A percentile compares a stretch with the other conserved stretches of the same genome.
Evolutionary conservation across 64 coral and sea anemone genomes (phyloP).

Genomic region (Stichodactyla helianthus): DNA sequence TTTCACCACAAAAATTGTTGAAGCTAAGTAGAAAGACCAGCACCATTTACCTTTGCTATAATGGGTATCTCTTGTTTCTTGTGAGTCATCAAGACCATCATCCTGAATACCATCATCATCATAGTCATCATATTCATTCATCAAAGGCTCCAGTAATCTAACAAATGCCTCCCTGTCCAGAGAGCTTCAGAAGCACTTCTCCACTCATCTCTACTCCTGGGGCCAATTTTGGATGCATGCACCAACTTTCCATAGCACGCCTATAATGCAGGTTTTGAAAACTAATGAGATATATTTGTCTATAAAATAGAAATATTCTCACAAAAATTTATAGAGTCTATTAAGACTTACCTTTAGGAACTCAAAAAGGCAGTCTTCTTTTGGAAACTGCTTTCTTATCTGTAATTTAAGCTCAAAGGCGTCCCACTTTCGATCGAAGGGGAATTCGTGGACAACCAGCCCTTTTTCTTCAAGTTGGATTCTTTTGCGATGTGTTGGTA

Average conservation of each 20-base stretch:
- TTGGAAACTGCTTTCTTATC: slow-evolving; percentile 36
- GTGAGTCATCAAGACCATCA: not conserved
- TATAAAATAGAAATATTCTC: not conserved
- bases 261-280: not conserved
- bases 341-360: slow-evolving; percentile 14
- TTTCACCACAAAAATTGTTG: not conserved
- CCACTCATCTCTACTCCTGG: too few species aligned
- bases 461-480: slow-evolving; percentile 42
- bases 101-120: not conserved
- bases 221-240: slow-evolving; percentile 4
- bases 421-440: slow-evolving; percentile 38
- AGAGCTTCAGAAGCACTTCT: not conserved
- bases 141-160: not conserved
- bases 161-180: not conserved
- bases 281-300: not conserved
- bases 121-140: not conserved
- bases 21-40: not conserved
- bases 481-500: slow-evolving; percentile 45
- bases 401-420: slow-evolving; percentile 18
- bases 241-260: not conserved
- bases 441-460: slow-evolving; percentile 50
- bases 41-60: not conserved
- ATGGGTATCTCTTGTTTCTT: not conserved
- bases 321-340: not conserved
- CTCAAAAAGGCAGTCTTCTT: slow-evolving; percentile 27